Percentiles rank a stretch among this genome's conserved stretches.
These are phyloP conservation scores for Silvanus unidentatus DNA, from an alignment of 2,888 invertebrate species.

Conservation along the genomic window DNA sequence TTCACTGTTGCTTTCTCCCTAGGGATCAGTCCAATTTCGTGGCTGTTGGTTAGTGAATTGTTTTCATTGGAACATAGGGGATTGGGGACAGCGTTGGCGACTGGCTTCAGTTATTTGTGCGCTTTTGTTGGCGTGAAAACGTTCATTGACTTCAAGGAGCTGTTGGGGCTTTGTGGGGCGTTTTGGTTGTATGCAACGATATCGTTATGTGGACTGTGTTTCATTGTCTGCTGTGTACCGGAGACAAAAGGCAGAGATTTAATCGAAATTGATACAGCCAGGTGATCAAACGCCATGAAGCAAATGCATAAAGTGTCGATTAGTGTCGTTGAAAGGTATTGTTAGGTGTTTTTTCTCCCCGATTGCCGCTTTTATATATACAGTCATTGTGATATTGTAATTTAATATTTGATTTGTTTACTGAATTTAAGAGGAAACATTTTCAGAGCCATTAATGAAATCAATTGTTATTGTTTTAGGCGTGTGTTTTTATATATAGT, in stretches of 20 bases:
- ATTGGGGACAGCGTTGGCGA: slow-evolving; percentile 81
- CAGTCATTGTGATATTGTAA: too few species aligned
- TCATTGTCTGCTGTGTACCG: slow-evolving; percentile 80
- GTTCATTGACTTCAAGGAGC: slow-evolving; percentile 74
- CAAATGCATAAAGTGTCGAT: slow-evolving; percentile 31
- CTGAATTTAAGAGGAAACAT: too few species aligned
- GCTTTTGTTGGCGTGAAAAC: slow-evolving; percentile 83
- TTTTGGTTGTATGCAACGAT: slow-evolving; percentile 85
- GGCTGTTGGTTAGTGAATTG: slow-evolving; percentile 76
- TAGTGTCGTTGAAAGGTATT: slow-evolving; percentile 37
- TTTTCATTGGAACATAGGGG: slow-evolving; percentile 79
- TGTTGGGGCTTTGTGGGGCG: slow-evolving; percentile 72
- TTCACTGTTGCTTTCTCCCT: slow-evolving; percentile 83
- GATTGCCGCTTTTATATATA: too few species aligned
- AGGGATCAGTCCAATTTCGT: slow-evolving; percentile 83
- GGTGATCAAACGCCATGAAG: slow-evolving; percentile 35
- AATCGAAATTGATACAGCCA: slow-evolving; percentile 73
- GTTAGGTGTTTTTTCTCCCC: slow-evolving; percentile 18
- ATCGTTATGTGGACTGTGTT: slow-evolving; percentile 74
- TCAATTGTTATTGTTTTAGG: too few species aligned
- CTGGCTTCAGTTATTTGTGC: slow-evolving; percentile 80
- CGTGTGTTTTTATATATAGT: too few species aligned
- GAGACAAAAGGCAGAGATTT: slow-evolving; percentile 87
- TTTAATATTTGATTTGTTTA: too few species aligned
- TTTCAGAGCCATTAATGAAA: too few species aligned